Conservation (phyloP, 2,113 vertebrate species). For the Periophthalmodon schlosseri region DNA sequence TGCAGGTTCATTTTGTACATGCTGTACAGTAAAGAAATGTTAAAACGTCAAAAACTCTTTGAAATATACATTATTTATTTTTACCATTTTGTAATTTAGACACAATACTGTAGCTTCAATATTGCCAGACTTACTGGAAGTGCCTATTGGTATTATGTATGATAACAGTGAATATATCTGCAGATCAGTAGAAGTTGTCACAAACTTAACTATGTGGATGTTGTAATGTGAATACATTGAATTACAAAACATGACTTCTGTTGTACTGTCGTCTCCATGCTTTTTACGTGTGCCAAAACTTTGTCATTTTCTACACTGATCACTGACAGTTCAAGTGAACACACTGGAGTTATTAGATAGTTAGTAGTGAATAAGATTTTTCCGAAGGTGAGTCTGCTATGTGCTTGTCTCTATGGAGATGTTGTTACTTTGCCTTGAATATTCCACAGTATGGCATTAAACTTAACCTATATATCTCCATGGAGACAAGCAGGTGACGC, state of each 20-base stretch:
- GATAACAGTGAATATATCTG: slow-evolving; percentile 89
- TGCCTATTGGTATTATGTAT: slow-evolving; percentile 97
- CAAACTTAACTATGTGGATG: slow-evolving; percentile 88
- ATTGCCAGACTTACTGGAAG: slow-evolving; percentile 97
- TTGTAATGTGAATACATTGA: slow-evolving; percentile 93
- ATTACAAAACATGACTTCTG: slow-evolving; percentile 90
- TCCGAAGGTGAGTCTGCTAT: not conserved
- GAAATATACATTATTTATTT: slow-evolving; percentile 97
- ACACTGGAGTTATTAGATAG: not conserved
- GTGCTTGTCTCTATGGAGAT: not conserved
- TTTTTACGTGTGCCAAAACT: slow-evolving; percentile 20
- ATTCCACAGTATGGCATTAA: not conserved
- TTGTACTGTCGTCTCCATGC: slow-evolving; percentile 77
- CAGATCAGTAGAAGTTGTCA: slow-evolving; percentile 90
- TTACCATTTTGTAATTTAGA: slow-evolving; percentile 97
- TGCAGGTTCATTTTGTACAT: slow-evolving; percentile 91
- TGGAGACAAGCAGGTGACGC: no score
- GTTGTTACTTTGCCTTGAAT: not conserved
- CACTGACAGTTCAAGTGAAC: not conserved
- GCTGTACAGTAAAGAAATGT: slow-evolving; percentile 88
- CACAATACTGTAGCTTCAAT: slow-evolving; percentile 91
- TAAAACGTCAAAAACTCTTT: slow-evolving; percentile 82
- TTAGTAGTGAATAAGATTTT: not conserved
- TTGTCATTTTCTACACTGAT: not conserved
- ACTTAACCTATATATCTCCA: no score